Conservation (phyloP, 1,140 invertebrate species). For the Drosophila prosaltans region DNA sequence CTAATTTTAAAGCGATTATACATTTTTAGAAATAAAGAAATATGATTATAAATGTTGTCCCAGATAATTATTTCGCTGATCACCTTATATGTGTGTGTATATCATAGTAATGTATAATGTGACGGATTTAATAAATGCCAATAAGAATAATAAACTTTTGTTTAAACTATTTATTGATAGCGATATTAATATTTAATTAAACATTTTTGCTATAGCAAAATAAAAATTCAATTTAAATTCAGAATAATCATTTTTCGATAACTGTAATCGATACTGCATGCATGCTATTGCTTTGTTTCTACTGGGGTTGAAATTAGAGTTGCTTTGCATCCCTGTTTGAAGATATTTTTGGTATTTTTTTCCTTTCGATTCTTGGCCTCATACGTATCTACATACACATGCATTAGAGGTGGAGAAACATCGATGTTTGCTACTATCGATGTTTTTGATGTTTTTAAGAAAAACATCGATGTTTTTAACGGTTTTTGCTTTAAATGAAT, state of each 20-base stretch:
- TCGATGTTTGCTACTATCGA: too few relatives aligned
- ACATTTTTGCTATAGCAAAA: too few relatives aligned
- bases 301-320: neutral
- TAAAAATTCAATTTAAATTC: too few relatives aligned
- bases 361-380: conserved; percentile 9
- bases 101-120: conserved; percentile 44
- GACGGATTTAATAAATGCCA: conserved; percentile 43
- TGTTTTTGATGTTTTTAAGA: too few relatives aligned
- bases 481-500: too few relatives aligned
- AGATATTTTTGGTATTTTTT: conserved; percentile 14
- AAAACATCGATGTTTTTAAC: too few relatives aligned
- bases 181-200: too few relatives aligned
- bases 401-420: too few relatives aligned
- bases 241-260: too few relatives aligned
- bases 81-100: conserved; percentile 3
- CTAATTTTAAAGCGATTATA: neutral
- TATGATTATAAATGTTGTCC: conserved; percentile 5
- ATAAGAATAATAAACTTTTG: conserved; percentile 24
- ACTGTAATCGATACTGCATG: neutral
- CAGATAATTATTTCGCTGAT: conserved; percentile 11
- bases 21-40: neutral
- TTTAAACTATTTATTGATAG: neutral
- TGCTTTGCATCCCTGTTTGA: neutral
- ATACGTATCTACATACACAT: conserved; percentile 2
- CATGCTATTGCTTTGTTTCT: neutral